A percentile compares a stretch with the other conserved stretches of the same genome.
Conservation (phyloP, 2,797 vertebrate genomes). For the Eospalax fontanierii region DNA sequence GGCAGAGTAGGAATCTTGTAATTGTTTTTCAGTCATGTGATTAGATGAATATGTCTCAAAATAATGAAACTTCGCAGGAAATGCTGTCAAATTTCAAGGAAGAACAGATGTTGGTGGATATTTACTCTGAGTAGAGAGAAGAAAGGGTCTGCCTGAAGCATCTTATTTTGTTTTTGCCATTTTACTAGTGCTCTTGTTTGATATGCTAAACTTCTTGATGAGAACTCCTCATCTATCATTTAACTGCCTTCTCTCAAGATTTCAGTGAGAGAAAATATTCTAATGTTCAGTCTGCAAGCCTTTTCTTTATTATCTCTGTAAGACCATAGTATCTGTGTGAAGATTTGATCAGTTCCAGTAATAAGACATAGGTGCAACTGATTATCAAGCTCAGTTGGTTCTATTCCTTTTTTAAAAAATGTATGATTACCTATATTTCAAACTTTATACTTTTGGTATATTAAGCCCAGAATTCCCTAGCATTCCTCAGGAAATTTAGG, state of each 20-base stretch:
- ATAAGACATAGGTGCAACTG: conserved; percentile 36
- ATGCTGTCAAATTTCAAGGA: conserved; percentile 52
- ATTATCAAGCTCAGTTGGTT: conserved; percentile 70
- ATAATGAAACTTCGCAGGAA: conserved; percentile 56
- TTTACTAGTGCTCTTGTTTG: conserved; percentile 61
- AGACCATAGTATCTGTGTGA: not conserved
- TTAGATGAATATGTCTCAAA: conserved; percentile 52
- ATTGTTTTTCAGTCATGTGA: conserved; percentile 27
- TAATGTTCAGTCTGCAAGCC: conserved; percentile 30
- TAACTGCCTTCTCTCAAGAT: conserved; percentile 53
- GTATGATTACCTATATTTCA: conserved; percentile 14
- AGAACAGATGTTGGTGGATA: conserved; percentile 30
- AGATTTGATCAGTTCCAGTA: conserved; percentile 64
- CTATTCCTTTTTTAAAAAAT: too few relatives aligned
- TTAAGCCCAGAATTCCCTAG: not conserved
- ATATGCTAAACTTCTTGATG: conserved; percentile 72
- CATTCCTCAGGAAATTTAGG: not conserved
- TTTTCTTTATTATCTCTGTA: conserved; percentile 58
- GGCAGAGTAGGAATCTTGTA: not conserved
- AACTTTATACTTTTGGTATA: conserved; percentile 35
- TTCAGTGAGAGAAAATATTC: conserved; percentile 23
- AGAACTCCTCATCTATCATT: conserved; percentile 48
- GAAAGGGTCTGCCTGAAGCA: conserved; percentile 33
- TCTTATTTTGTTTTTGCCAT: conserved; percentile 61
- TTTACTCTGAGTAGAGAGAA: conserved; percentile 66